phyloP scores from a whole-genome alignment of 2,797 vertebrate species.

The Ceryle rudis region DNA sequence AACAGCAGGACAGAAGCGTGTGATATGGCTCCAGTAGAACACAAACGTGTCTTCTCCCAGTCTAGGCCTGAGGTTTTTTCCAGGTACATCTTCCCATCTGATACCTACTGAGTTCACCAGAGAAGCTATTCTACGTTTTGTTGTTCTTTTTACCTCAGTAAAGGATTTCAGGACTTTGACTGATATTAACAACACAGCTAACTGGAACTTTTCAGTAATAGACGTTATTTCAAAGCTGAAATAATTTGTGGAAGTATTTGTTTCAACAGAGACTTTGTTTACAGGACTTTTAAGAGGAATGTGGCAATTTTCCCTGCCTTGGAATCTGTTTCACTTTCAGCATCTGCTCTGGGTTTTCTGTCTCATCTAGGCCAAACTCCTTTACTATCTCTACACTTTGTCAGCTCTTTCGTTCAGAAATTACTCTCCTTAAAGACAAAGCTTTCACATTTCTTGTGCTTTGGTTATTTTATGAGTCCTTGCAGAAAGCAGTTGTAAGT shows the following conservation, averaged over 20 bases:
- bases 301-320: not conserved
- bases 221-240: not conserved
- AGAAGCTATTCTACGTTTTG: not conserved
- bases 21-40: not conserved
- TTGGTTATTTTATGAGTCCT: not conserved
- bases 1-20: fast-evolving
- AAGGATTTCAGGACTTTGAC: not conserved
- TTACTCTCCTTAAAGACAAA: not conserved
- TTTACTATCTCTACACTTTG: not conserved
- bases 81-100: not conserved
- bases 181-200: not conserved
- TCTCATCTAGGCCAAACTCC: not conserved
- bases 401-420: not conserved
- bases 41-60: not conserved
- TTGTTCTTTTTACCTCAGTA: not conserved
- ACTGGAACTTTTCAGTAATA: not conserved
- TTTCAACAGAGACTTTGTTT: not conserved
- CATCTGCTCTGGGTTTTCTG: not conserved
- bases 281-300: not conserved
- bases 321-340: not conserved
- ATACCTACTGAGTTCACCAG: not conserved
- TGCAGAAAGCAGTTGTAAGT: not conserved
- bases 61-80: not conserved
- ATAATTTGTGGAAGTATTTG: not conserved
- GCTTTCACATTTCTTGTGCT: not conserved